A percentile compares a stretch with the other conserved stretches of the same genome.
These are phyloP conservation scores for Drosophila nr. fundita DNA, from an alignment of 2,888 invertebrate species.

Conservation along the genomic window DNA sequence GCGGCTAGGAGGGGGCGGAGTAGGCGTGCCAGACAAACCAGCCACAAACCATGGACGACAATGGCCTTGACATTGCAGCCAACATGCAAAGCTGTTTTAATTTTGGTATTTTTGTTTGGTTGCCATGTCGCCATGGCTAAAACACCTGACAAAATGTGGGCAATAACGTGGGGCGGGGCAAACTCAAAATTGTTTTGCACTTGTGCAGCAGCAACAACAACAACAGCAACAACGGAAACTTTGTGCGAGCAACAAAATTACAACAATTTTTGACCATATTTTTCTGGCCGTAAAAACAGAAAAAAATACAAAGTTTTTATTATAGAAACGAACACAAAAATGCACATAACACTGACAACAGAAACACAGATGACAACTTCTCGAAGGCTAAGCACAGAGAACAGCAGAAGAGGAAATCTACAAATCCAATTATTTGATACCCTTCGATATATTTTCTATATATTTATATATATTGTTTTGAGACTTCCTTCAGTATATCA, in stretches of 20 bases:
- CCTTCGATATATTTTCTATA: background rate
- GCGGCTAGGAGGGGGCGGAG: background rate
- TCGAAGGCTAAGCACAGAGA: background rate
- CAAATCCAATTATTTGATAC: background rate
- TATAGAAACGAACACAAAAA: slow-evolving; percentile 6
- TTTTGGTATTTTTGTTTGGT: slow-evolving; percentile 25
- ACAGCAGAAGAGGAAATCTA: background rate
- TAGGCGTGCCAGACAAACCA: background rate
- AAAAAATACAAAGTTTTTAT: slow-evolving; percentile 30
- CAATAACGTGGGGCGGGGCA: slow-evolving; percentile 6
- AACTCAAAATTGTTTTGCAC: slow-evolving; percentile 39
- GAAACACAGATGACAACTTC: slow-evolving; percentile 8
- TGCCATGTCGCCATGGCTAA: slow-evolving; percentile 15
- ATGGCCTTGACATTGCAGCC: slow-evolving; percentile 68
- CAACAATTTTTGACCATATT: slow-evolving; percentile 1
- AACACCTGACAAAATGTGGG: slow-evolving; percentile 34
- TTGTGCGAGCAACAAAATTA: background rate
- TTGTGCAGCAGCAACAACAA: slow-evolving; percentile 32
- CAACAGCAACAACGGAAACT: slow-evolving; percentile 8
- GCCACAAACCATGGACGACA: slow-evolving; percentile 28
- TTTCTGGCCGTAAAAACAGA: background rate
- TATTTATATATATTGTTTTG: background rate
- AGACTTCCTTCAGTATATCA: background rate
- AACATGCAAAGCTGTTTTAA: slow-evolving; percentile 60
- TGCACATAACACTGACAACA: slow-evolving; percentile 1